Evolutionary conservation across 2,888 invertebrate species (phyloP), one percentile per base, ranked within the genome.

Genomic region (Glaucopsyche alexis): DNA sequence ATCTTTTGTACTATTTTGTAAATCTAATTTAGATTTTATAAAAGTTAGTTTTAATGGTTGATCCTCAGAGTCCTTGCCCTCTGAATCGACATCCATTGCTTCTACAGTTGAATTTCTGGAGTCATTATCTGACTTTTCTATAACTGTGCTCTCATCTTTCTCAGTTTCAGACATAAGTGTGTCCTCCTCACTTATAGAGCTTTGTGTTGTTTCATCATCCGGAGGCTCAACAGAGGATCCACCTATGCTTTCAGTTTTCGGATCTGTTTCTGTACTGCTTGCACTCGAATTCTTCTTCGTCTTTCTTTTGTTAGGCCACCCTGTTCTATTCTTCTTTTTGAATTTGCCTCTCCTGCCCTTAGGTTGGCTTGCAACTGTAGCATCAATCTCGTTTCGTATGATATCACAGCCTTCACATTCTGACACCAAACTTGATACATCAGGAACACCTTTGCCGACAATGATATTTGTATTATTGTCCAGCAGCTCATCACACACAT

Each of bases 281-380:
- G 84, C 83, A 71, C 87, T 81, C 0, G 87, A 88, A 72, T 80
- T 80, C 72, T 91, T 91, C 77, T 90, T 91, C 13, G 77, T 78
- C 80, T 87, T 93, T 82, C 84, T 93, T 81, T 94, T 93, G 83
- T 90, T 93, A 0, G 97, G 97, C 97, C 97, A 97, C 9, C 97
- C 97, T 0, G 97, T 97, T 75, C 95, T 93, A 85, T 97, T 97
- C 85, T 95, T 95, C 87, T 96, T 95, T 84, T 95, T 94, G 82
- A 95, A 95, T 77, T 94, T 93, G 72, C 94, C 94, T 13, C 90
- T 86, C 16, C 83, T 81, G 79, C 88, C 80, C 79, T 87, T 78
- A 79, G 86, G 78, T 77, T 85, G 78, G 65, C 81, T 82, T 14
- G 80, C 79, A 2, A 83, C 83, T 4, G 76, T 79, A 65, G 84